Evolutionary conservation across 1,140 invertebrate species (phyloP).

Genomic region (Plutomurus gul): DNA sequence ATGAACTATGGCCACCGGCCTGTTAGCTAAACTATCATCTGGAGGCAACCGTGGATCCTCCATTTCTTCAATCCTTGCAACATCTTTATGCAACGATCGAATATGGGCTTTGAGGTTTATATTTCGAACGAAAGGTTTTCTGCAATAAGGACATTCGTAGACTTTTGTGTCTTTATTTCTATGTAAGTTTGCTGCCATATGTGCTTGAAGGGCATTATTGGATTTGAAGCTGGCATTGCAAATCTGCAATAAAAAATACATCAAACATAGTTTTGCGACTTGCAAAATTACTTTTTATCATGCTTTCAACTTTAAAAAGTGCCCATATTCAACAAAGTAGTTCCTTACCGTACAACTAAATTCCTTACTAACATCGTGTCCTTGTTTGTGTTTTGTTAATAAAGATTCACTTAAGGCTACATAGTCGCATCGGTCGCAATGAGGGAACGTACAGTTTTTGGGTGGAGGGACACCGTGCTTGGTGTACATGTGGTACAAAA

Average conservation of each 20-base stretch:
- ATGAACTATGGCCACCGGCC: constrained; percentile 52
- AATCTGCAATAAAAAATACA: constrained; percentile 60
- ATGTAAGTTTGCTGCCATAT: constrained; percentile 57
- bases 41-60: constrained; percentile 49
- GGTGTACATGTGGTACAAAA: constrained; percentile 78
- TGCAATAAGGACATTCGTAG: constrained; percentile 67
- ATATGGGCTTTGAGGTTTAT: constrained; percentile 69
- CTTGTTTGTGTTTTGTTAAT: constrained; percentile 65
- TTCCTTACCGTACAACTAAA: constrained; percentile 48
- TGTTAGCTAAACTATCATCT: constrained; percentile 51
- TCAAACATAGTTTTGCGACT: no score
- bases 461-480: constrained; percentile 77
- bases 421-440: constrained; percentile 75
- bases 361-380: constrained; percentile 55
- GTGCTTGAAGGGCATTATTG: constrained; percentile 60
- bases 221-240: constrained; percentile 63
- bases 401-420: constrained; percentile 71
- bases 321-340: background rate
- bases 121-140: constrained; percentile 67
- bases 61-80: constrained; percentile 56
- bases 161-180: constrained; percentile 51
- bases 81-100: constrained; percentile 65
- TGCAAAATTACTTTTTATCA: background rate
- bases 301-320: no score
- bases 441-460: constrained; percentile 69